Percentiles rank a stretch among this genome's conserved stretches.
Evolutionary conservation across 1,140 invertebrate species (phyloP).

Genomic region (Brachionus rotundiformis): DNA sequence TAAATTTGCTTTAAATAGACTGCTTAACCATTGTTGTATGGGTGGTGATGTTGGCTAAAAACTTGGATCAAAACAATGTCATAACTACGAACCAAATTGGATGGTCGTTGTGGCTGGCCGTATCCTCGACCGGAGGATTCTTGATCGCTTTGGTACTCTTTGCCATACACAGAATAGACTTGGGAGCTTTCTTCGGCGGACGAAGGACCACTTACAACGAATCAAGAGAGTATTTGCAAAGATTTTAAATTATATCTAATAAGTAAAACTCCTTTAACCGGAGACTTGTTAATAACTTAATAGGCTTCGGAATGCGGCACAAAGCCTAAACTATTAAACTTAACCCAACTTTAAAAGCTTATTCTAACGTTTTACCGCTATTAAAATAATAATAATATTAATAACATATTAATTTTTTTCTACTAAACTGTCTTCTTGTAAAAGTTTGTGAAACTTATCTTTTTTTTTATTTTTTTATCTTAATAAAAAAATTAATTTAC

Average conservation of each 20-base stretch:
- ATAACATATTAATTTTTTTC: not conserved
- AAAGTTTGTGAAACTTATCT: not conserved
- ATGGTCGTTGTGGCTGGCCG: slow-evolving; percentile 48
- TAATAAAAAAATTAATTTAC: not conserved
- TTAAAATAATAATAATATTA: too few relatives aligned
- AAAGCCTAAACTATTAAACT: not conserved
- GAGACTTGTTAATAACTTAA: slow-evolving; percentile 14
- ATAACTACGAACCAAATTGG: slow-evolving; percentile 36
- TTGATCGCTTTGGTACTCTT: slow-evolving; percentile 45
- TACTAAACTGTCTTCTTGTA: not conserved
- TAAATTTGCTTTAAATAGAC: too few relatives aligned
- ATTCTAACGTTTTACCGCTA: not conserved
- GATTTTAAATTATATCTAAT: slow-evolving; percentile 32
- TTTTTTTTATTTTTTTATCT: not conserved
- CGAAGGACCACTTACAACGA: slow-evolving; percentile 27
- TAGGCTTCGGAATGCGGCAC: not conserved
- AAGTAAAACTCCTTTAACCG: not conserved
- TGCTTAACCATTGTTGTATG: slow-evolving; percentile 31
- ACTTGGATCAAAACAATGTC: slow-evolving; percentile 6
- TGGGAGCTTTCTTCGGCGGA: slow-evolving; percentile 34
- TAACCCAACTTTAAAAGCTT: slow-evolving; percentile 7
- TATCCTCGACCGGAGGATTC: slow-evolving; percentile 36
- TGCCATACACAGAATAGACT: slow-evolving; percentile 31
- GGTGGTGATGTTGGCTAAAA: slow-evolving; percentile 51
- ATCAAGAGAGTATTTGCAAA: slow-evolving; percentile 52